Conservation (phyloP, 2,113 vertebrate genomes). For the Colossoma macropomum region DNA sequence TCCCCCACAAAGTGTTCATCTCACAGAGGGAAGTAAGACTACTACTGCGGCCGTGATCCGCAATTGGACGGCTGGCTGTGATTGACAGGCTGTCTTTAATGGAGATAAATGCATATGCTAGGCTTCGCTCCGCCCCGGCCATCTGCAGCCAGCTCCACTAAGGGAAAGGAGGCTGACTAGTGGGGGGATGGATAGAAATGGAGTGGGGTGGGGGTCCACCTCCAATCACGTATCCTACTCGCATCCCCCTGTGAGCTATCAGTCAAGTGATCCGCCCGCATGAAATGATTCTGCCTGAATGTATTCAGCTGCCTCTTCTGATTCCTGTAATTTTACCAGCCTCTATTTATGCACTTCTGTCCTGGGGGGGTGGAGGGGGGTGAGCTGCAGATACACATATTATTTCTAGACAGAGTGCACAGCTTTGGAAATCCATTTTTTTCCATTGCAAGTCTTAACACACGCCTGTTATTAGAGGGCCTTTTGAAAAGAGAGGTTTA, state of each 20-base stretch:
- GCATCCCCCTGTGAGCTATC: slow-evolving; percentile 68
- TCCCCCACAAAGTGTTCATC: not conserved
- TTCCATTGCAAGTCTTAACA: slow-evolving; percentile 69
- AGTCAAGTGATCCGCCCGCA: slow-evolving; percentile 72
- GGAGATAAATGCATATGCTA: slow-evolving; percentile 71
- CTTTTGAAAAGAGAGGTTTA: slow-evolving; percentile 44
- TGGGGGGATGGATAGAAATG: slow-evolving; percentile 24
- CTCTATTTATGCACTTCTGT: slow-evolving; percentile 52
- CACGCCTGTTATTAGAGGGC: slow-evolving; percentile 74
- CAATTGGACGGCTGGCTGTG: slow-evolving; percentile 41
- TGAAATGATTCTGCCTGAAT: slow-evolving; percentile 36
- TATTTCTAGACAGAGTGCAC: slow-evolving; percentile 64
- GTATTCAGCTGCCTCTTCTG: slow-evolving; percentile 63
- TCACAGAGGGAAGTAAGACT: not conserved
- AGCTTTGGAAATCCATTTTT: slow-evolving; percentile 65
- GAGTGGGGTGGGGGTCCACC: slow-evolving; percentile 3
- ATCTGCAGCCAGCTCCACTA: slow-evolving; percentile 67
- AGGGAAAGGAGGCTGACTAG: slow-evolving; percentile 19
- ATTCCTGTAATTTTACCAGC: slow-evolving; percentile 70
- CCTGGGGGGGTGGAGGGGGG: slow-evolving; percentile 40
- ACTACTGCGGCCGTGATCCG: not conserved
- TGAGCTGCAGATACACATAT: slow-evolving; percentile 63
- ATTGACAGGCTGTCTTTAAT: slow-evolving; percentile 69
- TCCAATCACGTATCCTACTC: slow-evolving; percentile 64
- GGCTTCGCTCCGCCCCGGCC: slow-evolving; percentile 66